These are phyloP conservation scores for Neostethus bicornis DNA, from an alignment of 2,797 vertebrate genomes.

Conservation along the genomic window DNA sequence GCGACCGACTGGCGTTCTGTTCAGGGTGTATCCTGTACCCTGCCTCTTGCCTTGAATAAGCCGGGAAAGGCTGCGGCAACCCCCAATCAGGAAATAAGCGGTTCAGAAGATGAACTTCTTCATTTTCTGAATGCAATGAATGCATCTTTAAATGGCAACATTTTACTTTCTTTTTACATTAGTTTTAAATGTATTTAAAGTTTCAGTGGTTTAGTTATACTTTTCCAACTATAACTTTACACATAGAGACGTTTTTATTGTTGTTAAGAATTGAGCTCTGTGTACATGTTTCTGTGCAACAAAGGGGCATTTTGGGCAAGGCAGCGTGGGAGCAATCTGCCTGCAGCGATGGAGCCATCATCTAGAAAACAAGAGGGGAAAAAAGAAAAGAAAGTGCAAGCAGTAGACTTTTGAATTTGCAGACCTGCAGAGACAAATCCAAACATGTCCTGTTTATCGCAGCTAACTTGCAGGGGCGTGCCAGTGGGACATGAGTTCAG, in stretches of 20 bases:
- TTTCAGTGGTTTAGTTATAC: background rate
- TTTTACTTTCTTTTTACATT: too few relatives aligned
- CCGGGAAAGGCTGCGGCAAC: too few relatives aligned
- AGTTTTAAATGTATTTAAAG: too few relatives aligned
- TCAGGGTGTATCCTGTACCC: too few relatives aligned
- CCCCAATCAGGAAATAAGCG: too few relatives aligned
- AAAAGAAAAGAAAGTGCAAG: constrained; percentile 46
- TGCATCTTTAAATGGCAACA: too few relatives aligned
- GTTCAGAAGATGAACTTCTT: too few relatives aligned
- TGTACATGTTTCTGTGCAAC: constrained; percentile 14
- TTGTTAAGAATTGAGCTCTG: background rate
- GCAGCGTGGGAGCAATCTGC: constrained; percentile 63
- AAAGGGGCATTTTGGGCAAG: constrained; percentile 72
- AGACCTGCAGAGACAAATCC: constrained; percentile 58
- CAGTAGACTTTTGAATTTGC: constrained; percentile 42
- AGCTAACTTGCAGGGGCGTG: constrained; percentile 18
- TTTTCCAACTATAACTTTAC: background rate
- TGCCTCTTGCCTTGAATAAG: too few relatives aligned
- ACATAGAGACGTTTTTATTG: background rate
- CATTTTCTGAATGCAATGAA: too few relatives aligned
- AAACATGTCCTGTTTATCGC: constrained; percentile 56
- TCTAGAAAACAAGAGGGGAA: constrained; percentile 18
- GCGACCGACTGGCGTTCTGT: too few relatives aligned
- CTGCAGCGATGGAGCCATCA: constrained; percentile 45
- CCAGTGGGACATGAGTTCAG: background rate